These are phyloP conservation scores for Catharus minimus DNA, from an alignment of 2,113 vertebrate genomes.

Conservation along the genomic window DNA sequence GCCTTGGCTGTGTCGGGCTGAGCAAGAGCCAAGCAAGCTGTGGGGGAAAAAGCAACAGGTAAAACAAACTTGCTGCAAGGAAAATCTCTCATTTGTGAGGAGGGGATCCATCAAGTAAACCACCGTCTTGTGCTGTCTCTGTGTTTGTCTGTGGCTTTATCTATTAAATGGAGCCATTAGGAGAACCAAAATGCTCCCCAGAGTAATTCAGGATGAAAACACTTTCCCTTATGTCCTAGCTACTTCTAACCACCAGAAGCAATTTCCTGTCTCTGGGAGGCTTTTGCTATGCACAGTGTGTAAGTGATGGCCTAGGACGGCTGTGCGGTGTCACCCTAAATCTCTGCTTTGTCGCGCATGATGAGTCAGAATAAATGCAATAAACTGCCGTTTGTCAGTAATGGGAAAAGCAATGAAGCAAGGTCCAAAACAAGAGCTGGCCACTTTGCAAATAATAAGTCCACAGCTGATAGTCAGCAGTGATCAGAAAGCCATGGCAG, in stretches of 20 bases:
- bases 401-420: constrained; percentile 26
- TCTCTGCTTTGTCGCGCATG: not conserved
- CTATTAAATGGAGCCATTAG: constrained; percentile 11
- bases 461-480: not conserved
- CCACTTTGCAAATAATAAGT: not conserved
- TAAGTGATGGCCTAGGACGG: not conserved
- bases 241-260: not conserved
- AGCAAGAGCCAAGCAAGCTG: not conserved
- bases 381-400: not conserved
- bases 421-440: not conserved
- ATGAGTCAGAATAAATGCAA: constrained; percentile 3
- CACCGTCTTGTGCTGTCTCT: not conserved
- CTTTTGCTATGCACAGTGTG: not conserved
- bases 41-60: not conserved
- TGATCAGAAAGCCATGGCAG: not conserved
- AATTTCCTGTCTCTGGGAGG: not conserved
- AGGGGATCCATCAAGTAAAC: not conserved
- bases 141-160: constrained; percentile 5
- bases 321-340: not conserved
- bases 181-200: not conserved
- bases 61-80: not conserved
- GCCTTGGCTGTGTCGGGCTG: not conserved
- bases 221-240: not conserved
- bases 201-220: constrained; percentile 13
- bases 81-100: not conserved